Percentiles rank a stretch among this genome's conserved stretches.
Conservation (phyloP, 2,113 vertebrate genomes). For the Oriolus oriolus region DNA sequence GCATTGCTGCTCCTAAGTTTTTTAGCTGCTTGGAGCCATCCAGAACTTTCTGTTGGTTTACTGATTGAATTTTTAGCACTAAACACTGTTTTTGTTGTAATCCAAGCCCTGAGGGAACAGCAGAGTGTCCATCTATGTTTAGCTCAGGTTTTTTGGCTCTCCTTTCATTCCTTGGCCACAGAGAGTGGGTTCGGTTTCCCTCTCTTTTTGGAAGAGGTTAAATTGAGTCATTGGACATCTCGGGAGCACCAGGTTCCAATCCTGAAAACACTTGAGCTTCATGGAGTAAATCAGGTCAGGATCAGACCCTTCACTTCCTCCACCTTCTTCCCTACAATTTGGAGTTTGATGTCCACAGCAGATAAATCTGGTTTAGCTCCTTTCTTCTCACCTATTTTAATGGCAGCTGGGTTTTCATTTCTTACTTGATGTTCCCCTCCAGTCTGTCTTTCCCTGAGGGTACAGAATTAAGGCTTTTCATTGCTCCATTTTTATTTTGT, state of each 20-base stretch:
- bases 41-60: background rate
- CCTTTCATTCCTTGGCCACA: background rate
- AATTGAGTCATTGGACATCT: background rate
- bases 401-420: background rate
- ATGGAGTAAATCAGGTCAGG: background rate
- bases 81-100: background rate
- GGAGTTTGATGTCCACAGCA: background rate
- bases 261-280: background rate
- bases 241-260: background rate
- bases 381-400: background rate
- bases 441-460: background rate
- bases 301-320: background rate
- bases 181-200: background rate
- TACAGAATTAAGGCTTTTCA: background rate
- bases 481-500: background rate
- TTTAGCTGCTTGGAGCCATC: background rate
- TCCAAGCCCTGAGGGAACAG: background rate
- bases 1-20: background rate
- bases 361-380: background rate
- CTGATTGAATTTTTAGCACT: background rate
- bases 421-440: background rate
- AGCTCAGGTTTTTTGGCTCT: slow-evolving; percentile 5
- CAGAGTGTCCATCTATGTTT: slow-evolving; percentile 23
- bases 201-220: background rate
- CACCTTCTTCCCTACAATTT: background rate